Conservation (phyloP, 2,797 vertebrate species). For the Urophycis tenuis region DNA sequence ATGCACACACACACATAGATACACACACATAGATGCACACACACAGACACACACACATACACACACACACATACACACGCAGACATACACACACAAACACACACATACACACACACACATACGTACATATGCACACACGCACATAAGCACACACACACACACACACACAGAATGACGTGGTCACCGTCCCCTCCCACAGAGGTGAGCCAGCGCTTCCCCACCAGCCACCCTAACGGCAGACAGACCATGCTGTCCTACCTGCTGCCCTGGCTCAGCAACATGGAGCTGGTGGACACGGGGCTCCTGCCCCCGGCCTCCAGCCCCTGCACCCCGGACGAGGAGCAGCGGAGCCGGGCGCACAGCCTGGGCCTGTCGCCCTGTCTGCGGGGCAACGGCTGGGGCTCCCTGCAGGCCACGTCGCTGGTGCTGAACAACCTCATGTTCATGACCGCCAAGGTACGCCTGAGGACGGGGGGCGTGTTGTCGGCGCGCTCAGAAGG, state of each 20-base stretch:
- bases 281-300: slow-evolving; percentile 91
- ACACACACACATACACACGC: too few species aligned
- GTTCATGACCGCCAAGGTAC: slow-evolving; percentile 99
- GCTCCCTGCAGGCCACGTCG: slow-evolving; percentile 92
- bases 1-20: too few species aligned
- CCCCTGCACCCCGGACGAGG: slow-evolving; percentile 91
- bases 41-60: too few species aligned
- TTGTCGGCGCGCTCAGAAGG: too few species aligned
- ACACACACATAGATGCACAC: too few species aligned
- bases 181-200: slow-evolving; percentile 62
- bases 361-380: slow-evolving; percentile 67
- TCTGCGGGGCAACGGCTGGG: slow-evolving; percentile 93
- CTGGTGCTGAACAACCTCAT: slow-evolving; percentile 98
- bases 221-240: slow-evolving; percentile 91
- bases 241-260: slow-evolving; percentile 98
- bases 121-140: not conserved
- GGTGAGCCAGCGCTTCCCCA: slow-evolving; percentile 93
- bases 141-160: too few species aligned
- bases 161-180: too few species aligned
- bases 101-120: too few species aligned
- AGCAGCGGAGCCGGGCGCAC: slow-evolving; percentile 73
- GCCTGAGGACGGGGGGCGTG: not conserved
- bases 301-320: slow-evolving; percentile 89
- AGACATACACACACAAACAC: too few species aligned
- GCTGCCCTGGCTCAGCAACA: slow-evolving; percentile 95